Evolutionary conservation across 2,888 invertebrate genomes (phyloP).

Genomic region (Philereme transversata): DNA sequence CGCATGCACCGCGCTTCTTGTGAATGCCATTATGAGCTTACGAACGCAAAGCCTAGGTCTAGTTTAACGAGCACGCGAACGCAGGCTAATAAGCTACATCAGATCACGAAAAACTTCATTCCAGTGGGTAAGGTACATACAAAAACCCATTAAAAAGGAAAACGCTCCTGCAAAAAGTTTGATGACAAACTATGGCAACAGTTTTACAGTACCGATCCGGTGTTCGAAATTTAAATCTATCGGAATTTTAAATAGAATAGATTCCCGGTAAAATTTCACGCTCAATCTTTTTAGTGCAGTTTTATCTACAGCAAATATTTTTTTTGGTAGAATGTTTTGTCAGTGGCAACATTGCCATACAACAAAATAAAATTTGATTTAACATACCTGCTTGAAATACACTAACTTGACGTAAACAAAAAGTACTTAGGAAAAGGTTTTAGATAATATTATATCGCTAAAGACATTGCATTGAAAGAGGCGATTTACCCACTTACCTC

Average conservation of each 20-base stretch:
- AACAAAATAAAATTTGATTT: no score
- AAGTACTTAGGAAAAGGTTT: no score
- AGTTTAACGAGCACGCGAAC: conserved; percentile 47
- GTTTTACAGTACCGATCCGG: conserved; percentile 1
- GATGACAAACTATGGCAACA: background rate
- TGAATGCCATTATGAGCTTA: conserved; percentile 68
- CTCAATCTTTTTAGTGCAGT: background rate
- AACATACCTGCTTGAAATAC: no score
- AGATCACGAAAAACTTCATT: conserved; percentile 9
- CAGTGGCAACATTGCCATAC: no score
- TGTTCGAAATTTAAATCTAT: conserved; percentile 23
- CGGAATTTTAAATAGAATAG: background rate
- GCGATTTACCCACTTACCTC: conserved; percentile 44
- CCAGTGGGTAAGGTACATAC: background rate
- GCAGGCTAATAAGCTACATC: conserved; percentile 33
- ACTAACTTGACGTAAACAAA: no score
- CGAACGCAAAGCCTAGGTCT: conserved; percentile 47
- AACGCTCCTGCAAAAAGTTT: background rate
- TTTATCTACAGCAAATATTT: no score
- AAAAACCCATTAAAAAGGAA: no score
- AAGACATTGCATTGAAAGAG: conserved; percentile 8
- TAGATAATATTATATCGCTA: no score
- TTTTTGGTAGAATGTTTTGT: no score
- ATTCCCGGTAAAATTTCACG: background rate
- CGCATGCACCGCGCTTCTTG: conserved; percentile 62